Base-by-base conservation (phyloP, 2,797 vertebrate genomes). In the Pipistrellus pipistrellus region DNA sequence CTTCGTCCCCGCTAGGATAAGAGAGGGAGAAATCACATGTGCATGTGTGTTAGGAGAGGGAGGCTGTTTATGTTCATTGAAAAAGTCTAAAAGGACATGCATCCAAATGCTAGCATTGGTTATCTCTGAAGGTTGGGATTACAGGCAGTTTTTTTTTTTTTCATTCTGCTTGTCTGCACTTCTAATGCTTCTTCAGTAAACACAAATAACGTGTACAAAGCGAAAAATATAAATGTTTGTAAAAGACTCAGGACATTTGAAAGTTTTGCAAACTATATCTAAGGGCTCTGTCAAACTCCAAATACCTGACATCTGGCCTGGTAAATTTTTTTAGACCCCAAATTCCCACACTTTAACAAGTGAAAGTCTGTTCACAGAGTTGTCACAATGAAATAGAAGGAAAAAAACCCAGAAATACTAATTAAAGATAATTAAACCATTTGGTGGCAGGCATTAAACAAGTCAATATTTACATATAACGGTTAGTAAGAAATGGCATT, bases 401-500 rank as follows among this genome's bases (percentile, higher is more conserved):
- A n/a, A n/a, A n/a, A 86, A 86, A 93, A 80, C 13, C 71, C 7
- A 17, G 48, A 48, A 92, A 89, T 44, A 76, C 35, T 44, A 76
- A 88, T 23, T 93, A 64, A 93, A 87, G 32, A 87, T 55, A 38
- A 44, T 69, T 15, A 32, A 68, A 35, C 38, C 69, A 71, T 89
- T 85, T 93, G 59, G 30, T 81, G 86, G 46, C 77, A 72, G 53
- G 2, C 48, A 87, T 62, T 84, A 72, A 93, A 59, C 27, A 32
- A 93, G 59, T 83, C n/a, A 23, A 57, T 62, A 95, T 87, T 81
- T 78, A 84, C 5, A 17, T 75, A 72, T 71, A 38, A 76, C 14
- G 2, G 30, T 55, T 78, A 93, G 81, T 91, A 85, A 64, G 46
- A 94, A 83, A 90, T 68, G 55, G 15, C 68, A 57, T 78, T 88